Evolutionary conservation across 2,113 vertebrate genomes (phyloP).

Genomic region (cat (Felis catus)): DNA sequence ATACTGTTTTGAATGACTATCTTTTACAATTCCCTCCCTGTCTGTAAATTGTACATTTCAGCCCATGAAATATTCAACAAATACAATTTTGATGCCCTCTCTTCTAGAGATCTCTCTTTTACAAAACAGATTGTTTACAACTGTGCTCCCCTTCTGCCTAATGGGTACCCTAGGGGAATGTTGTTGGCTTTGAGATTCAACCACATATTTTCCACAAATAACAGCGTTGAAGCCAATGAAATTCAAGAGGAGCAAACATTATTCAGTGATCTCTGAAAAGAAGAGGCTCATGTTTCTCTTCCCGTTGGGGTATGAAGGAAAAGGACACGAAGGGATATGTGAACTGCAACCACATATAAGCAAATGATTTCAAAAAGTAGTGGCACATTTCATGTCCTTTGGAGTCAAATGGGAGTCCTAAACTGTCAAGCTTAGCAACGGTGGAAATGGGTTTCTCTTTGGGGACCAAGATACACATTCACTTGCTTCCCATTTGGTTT

Average conservation of each 20-base stretch:
- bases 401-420: conserved; percentile 68
- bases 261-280: conserved; percentile 81
- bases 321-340: conserved; percentile 59
- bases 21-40: conserved; percentile 47
- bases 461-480: conserved; percentile 55
- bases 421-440: conserved; percentile 62
- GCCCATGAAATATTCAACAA: conserved; percentile 81
- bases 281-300: conserved; percentile 73
- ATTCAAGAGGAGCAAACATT: conserved; percentile 72
- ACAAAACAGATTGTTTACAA: conserved; percentile 83
- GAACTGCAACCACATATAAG: conserved; percentile 66
- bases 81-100: conserved; percentile 68
- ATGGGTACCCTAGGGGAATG: conserved; percentile 77
- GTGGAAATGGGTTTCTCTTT: conserved; percentile 72
- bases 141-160: conserved; percentile 80
- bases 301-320: conserved; percentile 52
- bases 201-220: conserved; percentile 81
- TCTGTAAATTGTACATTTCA: conserved; percentile 62
- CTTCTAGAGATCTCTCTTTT: conserved; percentile 79
- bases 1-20: conserved; percentile 43
- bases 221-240: conserved; percentile 63
- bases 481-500: conserved; percentile 65
- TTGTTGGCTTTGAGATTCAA: conserved; percentile 80
- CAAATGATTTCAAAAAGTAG: conserved; percentile 74
- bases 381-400: conserved; percentile 67